phyloP scores from a whole-genome alignment of 2,113 vertebrate species.

The Leptosomus discolor region DNA sequence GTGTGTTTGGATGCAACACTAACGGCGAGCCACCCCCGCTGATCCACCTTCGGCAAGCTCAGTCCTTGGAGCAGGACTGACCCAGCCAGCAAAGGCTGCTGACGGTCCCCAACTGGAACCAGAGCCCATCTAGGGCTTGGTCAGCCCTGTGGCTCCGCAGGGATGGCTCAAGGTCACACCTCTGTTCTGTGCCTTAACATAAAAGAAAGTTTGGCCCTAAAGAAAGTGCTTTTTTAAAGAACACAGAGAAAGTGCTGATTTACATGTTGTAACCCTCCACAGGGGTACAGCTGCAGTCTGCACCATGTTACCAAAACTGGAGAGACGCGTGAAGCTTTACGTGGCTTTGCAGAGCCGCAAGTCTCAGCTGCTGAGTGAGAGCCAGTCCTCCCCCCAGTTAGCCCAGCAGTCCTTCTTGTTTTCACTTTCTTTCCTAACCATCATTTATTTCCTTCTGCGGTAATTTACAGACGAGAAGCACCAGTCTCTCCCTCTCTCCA shows the following conservation, averaged over 20 bases:
- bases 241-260: not conserved
- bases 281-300: not conserved
- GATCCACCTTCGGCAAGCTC: not conserved
- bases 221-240: not conserved
- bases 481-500: not conserved
- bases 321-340: not conserved
- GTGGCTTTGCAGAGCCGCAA: not conserved
- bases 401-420: not conserved
- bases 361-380: not conserved
- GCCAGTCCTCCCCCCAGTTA: not conserved
- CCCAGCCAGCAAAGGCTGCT: not conserved
- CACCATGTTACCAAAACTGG: not conserved
- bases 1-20: not conserved
- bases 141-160: not conserved
- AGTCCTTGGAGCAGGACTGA: not conserved
- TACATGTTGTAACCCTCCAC: not conserved
- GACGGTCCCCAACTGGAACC: rapidly evolving
- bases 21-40: rapidly evolving
- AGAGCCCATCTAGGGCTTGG: rapidly evolving
- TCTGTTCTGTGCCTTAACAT: not conserved
- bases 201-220: not conserved
- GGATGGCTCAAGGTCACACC: not conserved
- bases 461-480: not conserved
- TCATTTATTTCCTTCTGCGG: not conserved
- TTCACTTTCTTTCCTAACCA: not conserved